Percentiles rank a stretch among this genome's conserved stretches.
Conservation (phyloP, 2,113 vertebrate species). For the Sceloporus tristichus region DNA sequence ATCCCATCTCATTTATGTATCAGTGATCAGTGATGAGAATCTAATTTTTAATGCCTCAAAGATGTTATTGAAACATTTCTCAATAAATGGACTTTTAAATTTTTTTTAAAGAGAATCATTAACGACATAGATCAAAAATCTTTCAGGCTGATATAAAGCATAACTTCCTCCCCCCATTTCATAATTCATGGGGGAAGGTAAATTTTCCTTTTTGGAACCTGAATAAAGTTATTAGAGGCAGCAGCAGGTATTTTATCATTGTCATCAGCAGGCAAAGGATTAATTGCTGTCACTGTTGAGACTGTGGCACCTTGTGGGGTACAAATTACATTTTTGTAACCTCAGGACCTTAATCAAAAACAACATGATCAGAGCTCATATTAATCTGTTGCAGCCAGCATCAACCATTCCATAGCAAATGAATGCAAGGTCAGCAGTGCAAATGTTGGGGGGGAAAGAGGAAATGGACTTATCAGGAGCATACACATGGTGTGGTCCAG, state of each 20-base stretch:
- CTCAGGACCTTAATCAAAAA: constrained; percentile 88
- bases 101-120: constrained; percentile 12
- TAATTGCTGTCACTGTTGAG: constrained; percentile 84
- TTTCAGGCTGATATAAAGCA: constrained; percentile 64
- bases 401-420: constrained; percentile 59
- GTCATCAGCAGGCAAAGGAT: constrained; percentile 82
- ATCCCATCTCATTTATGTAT: background rate
- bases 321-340: constrained; percentile 89
- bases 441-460: constrained; percentile 34
- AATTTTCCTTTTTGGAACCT: constrained; percentile 81
- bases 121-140: constrained; percentile 43
- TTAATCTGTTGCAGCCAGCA: constrained; percentile 73
- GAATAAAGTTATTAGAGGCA: constrained; percentile 80
- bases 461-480: constrained; percentile 68
- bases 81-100: background rate
- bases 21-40: background rate
- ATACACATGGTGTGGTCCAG: constrained; percentile 59
- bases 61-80: constrained; percentile 31
- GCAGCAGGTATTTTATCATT: constrained; percentile 83
- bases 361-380: constrained; percentile 75
- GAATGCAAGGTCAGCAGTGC: constrained; percentile 72
- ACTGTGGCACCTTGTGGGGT: constrained; percentile 77
- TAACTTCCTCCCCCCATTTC: constrained; percentile 39
- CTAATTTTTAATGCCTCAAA: background rate
- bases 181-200: constrained; percentile 46